Conservation (phyloP, 2,113 vertebrate genomes). For the Apodemus sylvaticus region DNA sequence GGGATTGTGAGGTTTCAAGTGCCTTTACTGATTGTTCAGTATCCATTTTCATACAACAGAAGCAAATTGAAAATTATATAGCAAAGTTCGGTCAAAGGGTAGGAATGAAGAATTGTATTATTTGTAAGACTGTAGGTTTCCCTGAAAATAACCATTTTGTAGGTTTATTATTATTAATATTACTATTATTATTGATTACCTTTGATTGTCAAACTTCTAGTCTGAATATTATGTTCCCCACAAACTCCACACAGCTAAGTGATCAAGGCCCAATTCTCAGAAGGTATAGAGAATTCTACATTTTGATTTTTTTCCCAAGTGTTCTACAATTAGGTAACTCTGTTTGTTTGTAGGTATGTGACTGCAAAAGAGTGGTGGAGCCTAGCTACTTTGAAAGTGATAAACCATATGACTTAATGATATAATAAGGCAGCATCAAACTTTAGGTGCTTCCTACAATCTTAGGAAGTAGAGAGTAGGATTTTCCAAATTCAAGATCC, state of each 20-base stretch:
- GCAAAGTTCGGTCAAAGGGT: neutral
- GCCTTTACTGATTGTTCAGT: neutral
- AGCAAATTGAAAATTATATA: neutral
- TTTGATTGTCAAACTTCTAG: neutral
- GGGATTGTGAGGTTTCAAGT: neutral
- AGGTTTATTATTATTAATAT: too few species aligned
- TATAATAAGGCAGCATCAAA: neutral
- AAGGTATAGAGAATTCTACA: neutral
- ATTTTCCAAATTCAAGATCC: neutral
- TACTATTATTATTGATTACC: too few species aligned
- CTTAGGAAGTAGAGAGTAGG: fast-evolving
- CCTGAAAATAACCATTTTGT: neutral
- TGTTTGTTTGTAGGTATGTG: neutral
- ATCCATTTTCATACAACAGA: neutral
- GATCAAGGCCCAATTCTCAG: neutral
- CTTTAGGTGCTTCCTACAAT: neutral
- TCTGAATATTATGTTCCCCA: neutral
- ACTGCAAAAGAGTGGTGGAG: neutral
- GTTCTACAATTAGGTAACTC: neutral
- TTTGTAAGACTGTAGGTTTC: neutral
- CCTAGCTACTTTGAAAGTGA: neutral
- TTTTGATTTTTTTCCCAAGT: neutral
- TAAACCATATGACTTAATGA: neutral
- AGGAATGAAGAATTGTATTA: neutral
- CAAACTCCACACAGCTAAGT: neutral